Evolutionary conservation across 2,888 invertebrate genomes (phyloP).

Genomic region (Oscheius sp.): DNA sequence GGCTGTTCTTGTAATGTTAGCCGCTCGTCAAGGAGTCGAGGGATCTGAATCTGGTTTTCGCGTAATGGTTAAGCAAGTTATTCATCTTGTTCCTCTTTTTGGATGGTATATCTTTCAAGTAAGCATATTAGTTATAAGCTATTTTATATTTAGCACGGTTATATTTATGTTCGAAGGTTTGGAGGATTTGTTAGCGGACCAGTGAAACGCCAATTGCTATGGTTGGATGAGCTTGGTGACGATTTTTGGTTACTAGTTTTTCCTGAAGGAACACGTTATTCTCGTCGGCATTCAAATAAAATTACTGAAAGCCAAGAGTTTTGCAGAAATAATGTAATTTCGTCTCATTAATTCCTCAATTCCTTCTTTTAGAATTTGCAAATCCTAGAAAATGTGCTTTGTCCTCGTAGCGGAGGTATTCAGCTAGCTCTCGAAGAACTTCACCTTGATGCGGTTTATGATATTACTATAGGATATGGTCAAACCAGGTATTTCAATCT

Average conservation of each 20-base stretch:
- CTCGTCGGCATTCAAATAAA: constrained; percentile 39
- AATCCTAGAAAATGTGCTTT: constrained; percentile 53
- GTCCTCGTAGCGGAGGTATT: constrained; percentile 61
- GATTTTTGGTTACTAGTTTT: constrained; percentile 65
- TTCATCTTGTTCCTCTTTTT: constrained; percentile 64
- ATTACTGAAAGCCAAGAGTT: constrained; percentile 50
- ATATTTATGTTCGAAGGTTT: constrained; percentile 66
- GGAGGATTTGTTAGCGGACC: constrained; percentile 58
- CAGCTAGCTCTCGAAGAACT: constrained; percentile 57
- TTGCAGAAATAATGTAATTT: constrained; percentile 32
- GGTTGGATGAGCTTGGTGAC: constrained; percentile 49
- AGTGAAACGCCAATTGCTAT: constrained; percentile 54
- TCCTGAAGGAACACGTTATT: constrained; percentile 55
- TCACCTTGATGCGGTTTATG: constrained; percentile 62
- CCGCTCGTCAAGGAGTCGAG: constrained; percentile 53
- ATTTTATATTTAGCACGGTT: constrained; percentile 54
- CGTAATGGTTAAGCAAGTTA: constrained; percentile 63
- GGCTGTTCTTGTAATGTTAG: constrained; percentile 62
- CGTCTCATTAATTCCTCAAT: background rate
- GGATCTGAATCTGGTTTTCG: constrained; percentile 58
- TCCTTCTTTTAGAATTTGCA: constrained; percentile 36
- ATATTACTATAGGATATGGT: constrained; percentile 65
- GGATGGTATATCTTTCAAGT: constrained; percentile 69
- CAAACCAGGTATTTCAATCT: constrained; percentile 46
- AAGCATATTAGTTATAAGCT: background rate